Conservation (phyloP, 53 echinoderm and acorn worm genomes). For the Mesocentrotus franciscanus region DNA sequence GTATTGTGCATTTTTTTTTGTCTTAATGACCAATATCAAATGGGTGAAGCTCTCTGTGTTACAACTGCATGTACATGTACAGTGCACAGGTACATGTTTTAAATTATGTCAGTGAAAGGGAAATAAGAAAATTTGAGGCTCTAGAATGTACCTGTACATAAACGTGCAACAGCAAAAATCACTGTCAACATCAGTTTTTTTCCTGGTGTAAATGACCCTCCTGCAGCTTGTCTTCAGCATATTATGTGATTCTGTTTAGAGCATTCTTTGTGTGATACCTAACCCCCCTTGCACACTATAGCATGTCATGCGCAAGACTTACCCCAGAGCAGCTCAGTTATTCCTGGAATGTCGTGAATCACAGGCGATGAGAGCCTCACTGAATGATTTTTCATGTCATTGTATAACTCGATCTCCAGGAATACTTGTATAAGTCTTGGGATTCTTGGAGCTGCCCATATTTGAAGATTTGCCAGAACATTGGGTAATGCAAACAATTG, state of each 20-base stretch:
- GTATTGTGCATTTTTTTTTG: too few relatives aligned
- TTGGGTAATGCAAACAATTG: neutral
- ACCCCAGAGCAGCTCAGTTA: neutral
- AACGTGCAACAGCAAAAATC: neutral
- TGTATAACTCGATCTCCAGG: neutral
- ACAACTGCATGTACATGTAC: too few relatives aligned
- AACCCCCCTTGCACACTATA: slow-evolving; percentile 13
- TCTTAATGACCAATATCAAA: too few relatives aligned
- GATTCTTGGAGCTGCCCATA: neutral
- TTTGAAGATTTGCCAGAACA: slow-evolving; percentile 7
- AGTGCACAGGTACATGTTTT: too few relatives aligned
- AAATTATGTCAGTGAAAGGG: too few relatives aligned
- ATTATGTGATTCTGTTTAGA: neutral
- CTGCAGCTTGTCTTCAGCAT: neutral
- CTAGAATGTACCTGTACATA: too few relatives aligned
- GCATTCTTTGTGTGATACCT: slow-evolving; percentile 26
- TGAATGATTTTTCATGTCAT: neutral
- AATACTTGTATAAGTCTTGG: neutral
- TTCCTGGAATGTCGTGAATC: slow-evolving; percentile 22
- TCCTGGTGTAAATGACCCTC: neutral
- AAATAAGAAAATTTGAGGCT: too few relatives aligned
- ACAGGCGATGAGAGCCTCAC: neutral
- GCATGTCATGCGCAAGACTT: neutral
- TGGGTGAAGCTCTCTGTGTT: too few relatives aligned
- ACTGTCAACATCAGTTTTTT: neutral